Base-by-base conservation (phyloP, 1,140 invertebrate species). In the Aphelenchoides avenae region DNA sequence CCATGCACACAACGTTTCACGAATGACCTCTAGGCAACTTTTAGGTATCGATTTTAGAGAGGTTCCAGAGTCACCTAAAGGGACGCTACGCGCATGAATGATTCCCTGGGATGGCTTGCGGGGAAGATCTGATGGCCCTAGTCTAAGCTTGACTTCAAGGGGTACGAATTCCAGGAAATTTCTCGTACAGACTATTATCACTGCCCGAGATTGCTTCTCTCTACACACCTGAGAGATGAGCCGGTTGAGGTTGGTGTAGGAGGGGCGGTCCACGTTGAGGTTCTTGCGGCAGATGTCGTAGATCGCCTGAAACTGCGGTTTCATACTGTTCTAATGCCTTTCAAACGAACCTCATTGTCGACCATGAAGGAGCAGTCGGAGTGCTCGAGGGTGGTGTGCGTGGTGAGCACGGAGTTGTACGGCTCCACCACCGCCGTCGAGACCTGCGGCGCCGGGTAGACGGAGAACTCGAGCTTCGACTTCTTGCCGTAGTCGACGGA, bases 241-340 rank as follows among this genome's bases (percentile, higher is more conserved):
- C 15, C 64, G 61, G 31, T 66, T 66, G 5, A 66, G 30, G 40
- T 89, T 89, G 4, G 86, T 87, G 70, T 89, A 89, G 1, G 86
- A 87, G 5, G 86, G 86, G n/a, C 86, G 69, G 61, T 85, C 84
- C 30, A 91, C 88, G 78, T 89, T 87, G 70, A 91, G 77, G 75
- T 90, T 90, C 39, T 87, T 83, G 39, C 87, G 82, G 79, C 89
- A 91, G 77, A 91, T 90, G 76, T 91, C 88, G 66, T 90, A 91
- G 72, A 91, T 90, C 60, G 88, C 89, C 76, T 90, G 87, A 75
- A 86, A 89, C 79, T 89, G 87, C 61, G 60, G 27, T 11, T 48
- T 50, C 57, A 70, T 36, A 18, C 34, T 36, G 18, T 36, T 13
- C 18, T 13, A 36, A 36, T 13, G 60, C 88, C 86, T 61, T 89